A percentile compares a stretch with the other conserved stretches of the same genome.
Evolutionary conservation across 2,888 invertebrate species (phyloP).

Genomic region (Amorpha juglandis): DNA sequence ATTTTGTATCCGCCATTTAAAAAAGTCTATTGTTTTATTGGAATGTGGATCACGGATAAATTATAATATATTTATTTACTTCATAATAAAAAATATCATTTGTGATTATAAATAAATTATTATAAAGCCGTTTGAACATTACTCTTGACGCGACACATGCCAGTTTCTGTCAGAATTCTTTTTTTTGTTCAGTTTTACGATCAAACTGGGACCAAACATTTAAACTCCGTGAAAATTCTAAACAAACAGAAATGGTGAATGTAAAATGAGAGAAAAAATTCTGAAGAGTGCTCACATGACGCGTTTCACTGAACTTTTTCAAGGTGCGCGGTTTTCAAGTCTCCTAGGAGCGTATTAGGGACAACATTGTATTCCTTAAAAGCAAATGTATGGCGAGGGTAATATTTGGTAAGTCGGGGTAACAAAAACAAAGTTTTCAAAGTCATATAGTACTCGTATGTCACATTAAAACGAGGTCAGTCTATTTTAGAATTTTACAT

Average conservation of each 20-base stretch:
- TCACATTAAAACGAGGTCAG: no score
- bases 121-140: background rate
- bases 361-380: background rate
- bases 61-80: no score
- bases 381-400: no score
- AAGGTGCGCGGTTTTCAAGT: background rate
- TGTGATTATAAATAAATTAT: no score
- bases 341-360: background rate
- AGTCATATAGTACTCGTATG: no score
- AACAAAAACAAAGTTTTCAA: no score
- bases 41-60: no score
- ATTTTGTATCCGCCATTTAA: no score
- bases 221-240: background rate
- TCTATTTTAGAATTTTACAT: no score
- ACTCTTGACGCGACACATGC: background rate
- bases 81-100: no score
- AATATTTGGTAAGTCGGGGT: no score
- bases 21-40: no score
- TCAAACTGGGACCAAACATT: background rate
- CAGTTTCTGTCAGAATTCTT: background rate
- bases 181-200: conserved; percentile 6
- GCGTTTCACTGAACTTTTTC: background rate
- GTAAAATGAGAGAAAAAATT: background rate
- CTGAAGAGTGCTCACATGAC: background rate
- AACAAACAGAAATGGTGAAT: background rate